A percentile compares a stretch with the other conserved stretches of the same genome.
phyloP scores from a whole-genome alignment of 1,140 invertebrate genomes.

The Xylocopa sonorina region DNA sequence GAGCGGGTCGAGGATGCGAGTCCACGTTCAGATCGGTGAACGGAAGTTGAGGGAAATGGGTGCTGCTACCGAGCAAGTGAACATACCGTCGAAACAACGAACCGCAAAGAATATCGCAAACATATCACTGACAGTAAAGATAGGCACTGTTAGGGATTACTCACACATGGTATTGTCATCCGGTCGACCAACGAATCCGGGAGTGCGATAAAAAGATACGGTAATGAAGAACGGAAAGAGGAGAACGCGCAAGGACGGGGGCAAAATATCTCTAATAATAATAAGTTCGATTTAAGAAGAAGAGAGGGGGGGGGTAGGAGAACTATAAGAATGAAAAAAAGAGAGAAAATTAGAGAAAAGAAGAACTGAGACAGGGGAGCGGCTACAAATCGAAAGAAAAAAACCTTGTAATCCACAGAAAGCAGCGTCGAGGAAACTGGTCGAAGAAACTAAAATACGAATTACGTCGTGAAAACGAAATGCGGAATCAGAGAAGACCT shows the following conservation, averaged over 20 bases:
- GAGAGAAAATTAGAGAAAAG: background rate
- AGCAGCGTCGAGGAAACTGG: background rate
- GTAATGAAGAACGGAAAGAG: slow-evolving; percentile 55
- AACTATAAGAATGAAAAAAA: background rate
- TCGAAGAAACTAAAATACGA: background rate
- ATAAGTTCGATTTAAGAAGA: background rate
- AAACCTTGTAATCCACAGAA: background rate
- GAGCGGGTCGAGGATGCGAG: slow-evolving; percentile 21
- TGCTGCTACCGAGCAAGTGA: slow-evolving; percentile 45
- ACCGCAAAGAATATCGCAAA: slow-evolving; percentile 38
- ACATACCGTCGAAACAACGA: slow-evolving; percentile 46
- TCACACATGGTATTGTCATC: slow-evolving; percentile 81
- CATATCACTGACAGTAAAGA: slow-evolving; percentile 67
- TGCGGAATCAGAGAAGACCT: slow-evolving; percentile 55
- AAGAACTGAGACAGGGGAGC: background rate
- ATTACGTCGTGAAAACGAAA: background rate
- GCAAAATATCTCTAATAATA: slow-evolving; percentile 23
- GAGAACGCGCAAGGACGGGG: slow-evolving; percentile 27
- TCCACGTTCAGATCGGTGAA: slow-evolving; percentile 14
- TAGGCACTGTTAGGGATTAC: slow-evolving; percentile 77
- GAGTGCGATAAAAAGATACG: slow-evolving; percentile 77
- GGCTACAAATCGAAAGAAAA: too few species aligned
- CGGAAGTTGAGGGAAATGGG: slow-evolving; percentile 13
- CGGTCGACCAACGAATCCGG: slow-evolving; percentile 81
- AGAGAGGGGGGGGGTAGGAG: background rate